Conservation (phyloP, 37 sponge, comb jelly and placozoan species). For the Chondrilla cf. caribensis region DNA sequence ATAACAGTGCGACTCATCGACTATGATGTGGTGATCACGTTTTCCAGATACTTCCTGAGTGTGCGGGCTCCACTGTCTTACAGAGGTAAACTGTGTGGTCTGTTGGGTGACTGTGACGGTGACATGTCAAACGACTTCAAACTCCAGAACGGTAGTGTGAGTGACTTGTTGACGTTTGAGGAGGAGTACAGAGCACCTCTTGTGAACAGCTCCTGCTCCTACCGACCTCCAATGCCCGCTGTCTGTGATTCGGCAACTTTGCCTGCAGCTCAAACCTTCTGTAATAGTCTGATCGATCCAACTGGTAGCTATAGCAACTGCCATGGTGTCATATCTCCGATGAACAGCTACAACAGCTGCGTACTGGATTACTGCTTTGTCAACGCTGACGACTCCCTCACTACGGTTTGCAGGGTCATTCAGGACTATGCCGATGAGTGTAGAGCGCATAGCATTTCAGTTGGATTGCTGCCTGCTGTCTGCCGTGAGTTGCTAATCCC, state of each 20-base stretch:
- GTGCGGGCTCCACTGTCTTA: not conserved
- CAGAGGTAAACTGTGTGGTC: constrained; percentile 16
- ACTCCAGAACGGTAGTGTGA: not conserved
- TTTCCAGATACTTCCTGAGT: not conserved
- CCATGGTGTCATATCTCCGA: not conserved
- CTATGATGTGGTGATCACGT: not conserved
- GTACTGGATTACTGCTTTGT: not conserved
- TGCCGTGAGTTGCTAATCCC: not conserved
- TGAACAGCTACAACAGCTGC: not conserved
- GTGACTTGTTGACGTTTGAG: not conserved
- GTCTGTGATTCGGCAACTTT: not conserved
- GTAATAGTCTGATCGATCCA: not conserved
- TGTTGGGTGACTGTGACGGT: not conserved
- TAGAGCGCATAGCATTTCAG: not conserved
- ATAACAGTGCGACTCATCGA: not conserved
- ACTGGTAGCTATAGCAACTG: not conserved
- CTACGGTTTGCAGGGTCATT: not conserved
- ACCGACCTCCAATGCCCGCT: not conserved
- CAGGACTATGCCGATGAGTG: not conserved
- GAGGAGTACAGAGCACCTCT: not conserved
- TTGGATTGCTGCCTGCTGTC: not conserved
- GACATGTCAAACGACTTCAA: not conserved
- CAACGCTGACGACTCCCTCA: not conserved
- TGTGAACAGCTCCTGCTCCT: not conserved
- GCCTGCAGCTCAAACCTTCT: not conserved